Evolutionary conservation across 2,797 vertebrate genomes (phyloP).

Genomic region (Semaprochilodus insignis): DNA sequence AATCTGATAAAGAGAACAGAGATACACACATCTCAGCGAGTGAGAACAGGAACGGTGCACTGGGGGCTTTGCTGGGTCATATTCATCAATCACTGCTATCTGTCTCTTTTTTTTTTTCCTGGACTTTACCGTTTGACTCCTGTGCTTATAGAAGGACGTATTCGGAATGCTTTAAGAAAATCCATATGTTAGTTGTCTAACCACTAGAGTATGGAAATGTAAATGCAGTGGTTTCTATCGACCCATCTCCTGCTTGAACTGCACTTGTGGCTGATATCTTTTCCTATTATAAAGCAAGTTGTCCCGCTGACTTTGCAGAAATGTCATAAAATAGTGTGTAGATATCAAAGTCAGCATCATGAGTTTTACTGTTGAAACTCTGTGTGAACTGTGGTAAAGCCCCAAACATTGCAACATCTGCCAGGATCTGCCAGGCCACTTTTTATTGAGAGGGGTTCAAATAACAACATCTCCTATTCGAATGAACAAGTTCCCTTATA

Average conservation of each 20-base stretch:
- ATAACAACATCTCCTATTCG: neutral
- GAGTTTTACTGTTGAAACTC: neutral
- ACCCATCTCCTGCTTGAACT: neutral
- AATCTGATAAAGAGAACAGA: conserved; percentile 34
- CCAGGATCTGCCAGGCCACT: neutral
- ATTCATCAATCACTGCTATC: conserved; percentile 7
- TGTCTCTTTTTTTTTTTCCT: neutral
- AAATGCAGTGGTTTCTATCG: conserved; percentile 8
- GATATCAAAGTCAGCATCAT: neutral
- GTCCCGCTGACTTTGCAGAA: neutral
- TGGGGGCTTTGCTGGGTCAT: conserved; percentile 13
- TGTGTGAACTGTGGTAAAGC: neutral
- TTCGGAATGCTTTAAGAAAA: conserved; percentile 30
- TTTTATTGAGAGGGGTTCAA: neutral
- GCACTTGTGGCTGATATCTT: neutral
- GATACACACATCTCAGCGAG: neutral
- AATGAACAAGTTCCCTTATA: neutral
- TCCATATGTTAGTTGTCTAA: conserved; percentile 3
- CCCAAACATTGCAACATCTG: neutral
- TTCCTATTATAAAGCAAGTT: neutral
- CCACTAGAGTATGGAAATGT: neutral
- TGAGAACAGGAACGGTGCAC: neutral
- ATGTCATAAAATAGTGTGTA: neutral
- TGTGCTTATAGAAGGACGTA: conserved; percentile 13
- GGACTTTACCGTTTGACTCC: neutral